phyloP scores from a whole-genome alignment of 1,140 invertebrate species.

The Acromyrmex heyeri region DNA sequence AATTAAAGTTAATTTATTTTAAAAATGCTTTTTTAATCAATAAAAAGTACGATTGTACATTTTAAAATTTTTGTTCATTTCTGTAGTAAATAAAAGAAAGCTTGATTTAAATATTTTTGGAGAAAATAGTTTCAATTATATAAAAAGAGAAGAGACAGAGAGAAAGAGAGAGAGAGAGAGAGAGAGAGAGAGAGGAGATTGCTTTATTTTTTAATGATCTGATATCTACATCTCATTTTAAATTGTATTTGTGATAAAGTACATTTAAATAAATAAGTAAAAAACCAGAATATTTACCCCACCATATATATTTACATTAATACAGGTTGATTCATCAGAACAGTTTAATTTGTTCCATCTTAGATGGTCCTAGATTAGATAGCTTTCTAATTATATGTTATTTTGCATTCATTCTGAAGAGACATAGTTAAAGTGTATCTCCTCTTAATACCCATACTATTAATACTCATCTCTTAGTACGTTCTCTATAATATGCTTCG shows the following conservation, averaged over 20 bases:
- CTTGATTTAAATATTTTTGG: background rate
- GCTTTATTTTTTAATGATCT: background rate
- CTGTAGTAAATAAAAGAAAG: background rate
- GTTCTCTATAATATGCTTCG: background rate
- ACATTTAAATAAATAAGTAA: background rate
- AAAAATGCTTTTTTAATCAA: background rate
- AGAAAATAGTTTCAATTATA: background rate
- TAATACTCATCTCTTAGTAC: slow-evolving; percentile 4
- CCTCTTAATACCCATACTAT: background rate
- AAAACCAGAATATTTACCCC: background rate
- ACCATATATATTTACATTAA: background rate
- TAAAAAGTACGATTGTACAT: background rate
- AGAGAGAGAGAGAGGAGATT: background rate
- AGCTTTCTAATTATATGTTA: background rate
- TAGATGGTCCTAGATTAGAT: background rate
- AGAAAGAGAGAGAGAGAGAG: too few species aligned
- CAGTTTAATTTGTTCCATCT: background rate
- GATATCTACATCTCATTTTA: background rate
- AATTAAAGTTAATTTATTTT: background rate
- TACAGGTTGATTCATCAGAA: background rate
- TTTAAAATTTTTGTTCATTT: background rate
- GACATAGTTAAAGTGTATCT: background rate
- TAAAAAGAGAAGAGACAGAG: too few species aligned
- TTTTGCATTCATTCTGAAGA: background rate
- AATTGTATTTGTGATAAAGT: background rate